Evolutionary conservation across 2,797 vertebrate genomes (phyloP), one percentile per base, ranked within the genome.

Genomic region (Acipenser transmontanus): DNA sequence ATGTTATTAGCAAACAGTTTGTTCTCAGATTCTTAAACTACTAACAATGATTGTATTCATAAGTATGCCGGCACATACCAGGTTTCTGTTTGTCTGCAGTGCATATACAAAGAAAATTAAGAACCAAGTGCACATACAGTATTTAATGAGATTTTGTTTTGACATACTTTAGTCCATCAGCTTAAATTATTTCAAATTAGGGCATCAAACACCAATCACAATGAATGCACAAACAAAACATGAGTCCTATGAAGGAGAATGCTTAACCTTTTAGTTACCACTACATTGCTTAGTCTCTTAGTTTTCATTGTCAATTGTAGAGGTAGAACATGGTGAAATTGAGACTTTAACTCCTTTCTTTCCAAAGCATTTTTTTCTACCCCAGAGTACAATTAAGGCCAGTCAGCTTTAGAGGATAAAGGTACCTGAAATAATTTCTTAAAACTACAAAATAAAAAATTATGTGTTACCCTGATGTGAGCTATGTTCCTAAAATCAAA

Each of bases 131-230:
- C 75, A 80, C 52, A 68, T 62, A 81, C 59, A 79, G 77, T 82
- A 77, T 78, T 87, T 88, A 83, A 89, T 84, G 82, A 87, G 81
- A 87, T 81, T 77, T 76, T 89, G 84, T 85, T 90, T 84, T 85
- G 81, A 86, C 84, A 83, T 87, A 81, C 75, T 81, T 72, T 71
- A 80, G 72, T 80, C 75, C 75, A 82, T 85, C 79, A 77, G 76
- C 80, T 78, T 8, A 4, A 85, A 86, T 84, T 64, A 80, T 70
- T 80, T 85, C 77, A 82, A 81, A 80, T 81, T 77, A 81, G 69
- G 64, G 71, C 74, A 70, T 73, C 62, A 68, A 70, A 69, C 69
- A 14, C 59, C 59, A 0, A 67, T 70, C 71, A 67, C 68, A 61
- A 68, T 63, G 65, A 70, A 20, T 34, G 5, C 6, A 9, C 20